A percentile compares a stretch with the other conserved stretches of the same genome.
Evolutionary conservation across 2,113 vertebrate genomes (phyloP).

Genomic region (Brachyhypopomus gauderio): DNA sequence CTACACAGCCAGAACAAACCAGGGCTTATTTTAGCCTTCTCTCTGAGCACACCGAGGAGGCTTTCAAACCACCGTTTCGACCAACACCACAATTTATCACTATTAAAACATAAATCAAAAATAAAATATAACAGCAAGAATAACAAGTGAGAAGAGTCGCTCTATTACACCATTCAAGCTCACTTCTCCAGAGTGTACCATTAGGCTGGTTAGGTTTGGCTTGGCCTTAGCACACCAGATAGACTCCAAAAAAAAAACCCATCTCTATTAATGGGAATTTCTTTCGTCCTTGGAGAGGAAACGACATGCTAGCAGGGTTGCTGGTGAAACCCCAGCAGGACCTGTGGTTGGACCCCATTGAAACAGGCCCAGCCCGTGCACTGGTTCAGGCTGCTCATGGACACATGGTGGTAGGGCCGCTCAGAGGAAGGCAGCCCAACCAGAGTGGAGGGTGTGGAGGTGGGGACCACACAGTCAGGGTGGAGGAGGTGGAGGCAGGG

Average conservation of each 20-base stretch:
- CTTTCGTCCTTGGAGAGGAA: slow-evolving; percentile 28
- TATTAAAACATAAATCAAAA: slow-evolving; percentile 74
- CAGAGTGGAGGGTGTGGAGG: too few relatives aligned
- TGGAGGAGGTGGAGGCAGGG: too few relatives aligned
- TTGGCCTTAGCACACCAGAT: slow-evolving; percentile 56
- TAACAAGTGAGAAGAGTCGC: slow-evolving; percentile 60
- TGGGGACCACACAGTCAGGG: too few relatives aligned
- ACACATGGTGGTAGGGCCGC: too few relatives aligned
- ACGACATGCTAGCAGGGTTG: slow-evolving; percentile 29
- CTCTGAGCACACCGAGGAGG: slow-evolving; percentile 62
- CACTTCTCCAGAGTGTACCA: slow-evolving; percentile 55
- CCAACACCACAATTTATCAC: slow-evolving; percentile 70
- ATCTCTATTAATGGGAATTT: slow-evolving; percentile 44
- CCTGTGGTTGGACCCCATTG: background rate
- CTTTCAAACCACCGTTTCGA: slow-evolving; percentile 61
- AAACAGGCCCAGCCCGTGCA: slow-evolving; percentile 20
- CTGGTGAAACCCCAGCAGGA: slow-evolving; percentile 8
- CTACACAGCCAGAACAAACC: slow-evolving; percentile 73
- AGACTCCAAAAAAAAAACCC: slow-evolving; percentile 1
- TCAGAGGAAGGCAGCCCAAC: too few relatives aligned
- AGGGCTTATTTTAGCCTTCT: slow-evolving; percentile 69
- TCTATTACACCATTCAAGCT: slow-evolving; percentile 55
- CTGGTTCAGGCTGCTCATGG: too few relatives aligned
- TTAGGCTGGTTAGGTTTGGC: slow-evolving; percentile 67
- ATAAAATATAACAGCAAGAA: slow-evolving; percentile 62